Conservation (phyloP, 2,113 vertebrate species). For the Marmota flaviventris region DNA sequence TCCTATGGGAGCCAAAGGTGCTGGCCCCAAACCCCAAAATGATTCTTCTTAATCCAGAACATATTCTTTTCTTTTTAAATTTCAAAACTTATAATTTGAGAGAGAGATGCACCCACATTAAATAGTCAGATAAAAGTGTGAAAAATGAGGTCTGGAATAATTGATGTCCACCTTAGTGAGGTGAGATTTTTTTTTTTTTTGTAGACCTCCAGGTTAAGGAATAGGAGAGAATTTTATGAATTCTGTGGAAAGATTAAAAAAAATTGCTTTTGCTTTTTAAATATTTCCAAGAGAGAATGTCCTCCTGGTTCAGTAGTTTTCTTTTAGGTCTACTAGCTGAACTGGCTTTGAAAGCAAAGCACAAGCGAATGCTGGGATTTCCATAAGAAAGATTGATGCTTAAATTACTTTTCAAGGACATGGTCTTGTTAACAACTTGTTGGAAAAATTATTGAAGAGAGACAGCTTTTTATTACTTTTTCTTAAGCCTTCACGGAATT, state of each 20-base stretch:
- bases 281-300: conserved; percentile 69
- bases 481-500: conserved; percentile 68
- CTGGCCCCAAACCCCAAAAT: conserved; percentile 54
- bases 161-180: neutral
- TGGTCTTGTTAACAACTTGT: conserved; percentile 77
- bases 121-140: conserved; percentile 5
- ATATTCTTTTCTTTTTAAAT: neutral
- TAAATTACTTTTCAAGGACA: conserved; percentile 52
- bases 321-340: conserved; percentile 42
- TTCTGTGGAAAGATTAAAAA: neutral
- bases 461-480: conserved; percentile 62
- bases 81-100: neutral
- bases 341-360: conserved; percentile 61
- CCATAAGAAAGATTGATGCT: conserved; percentile 70
- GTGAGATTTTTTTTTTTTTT: neutral
- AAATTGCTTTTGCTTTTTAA: conserved; percentile 8
- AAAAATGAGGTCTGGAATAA: neutral
- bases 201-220: neutral
- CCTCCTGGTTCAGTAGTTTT: conserved; percentile 54
- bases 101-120: neutral
- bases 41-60: conserved; percentile 16
- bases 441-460: conserved; percentile 77
- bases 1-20: conserved; percentile 43
- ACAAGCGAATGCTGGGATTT: conserved; percentile 71
- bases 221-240: neutral